Percentiles rank a stretch among this genome's conserved stretches.
Evolutionary conservation across 2,888 invertebrate genomes (phyloP).

Genomic region (Philereme vetulata): DNA sequence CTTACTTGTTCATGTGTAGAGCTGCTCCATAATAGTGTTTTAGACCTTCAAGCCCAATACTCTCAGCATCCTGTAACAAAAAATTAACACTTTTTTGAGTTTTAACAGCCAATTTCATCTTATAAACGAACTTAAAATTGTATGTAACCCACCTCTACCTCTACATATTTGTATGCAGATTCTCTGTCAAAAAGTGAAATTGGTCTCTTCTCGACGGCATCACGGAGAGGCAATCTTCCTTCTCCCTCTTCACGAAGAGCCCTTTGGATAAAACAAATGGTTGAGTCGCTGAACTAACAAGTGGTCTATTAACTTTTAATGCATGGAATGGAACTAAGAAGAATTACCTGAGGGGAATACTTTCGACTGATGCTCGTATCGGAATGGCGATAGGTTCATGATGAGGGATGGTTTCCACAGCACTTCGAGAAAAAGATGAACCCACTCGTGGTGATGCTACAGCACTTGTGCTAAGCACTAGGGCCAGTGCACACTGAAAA

Average conservation of each 20-base stretch:
- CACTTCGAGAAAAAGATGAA: slow-evolving; percentile 61
- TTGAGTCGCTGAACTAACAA: neutral
- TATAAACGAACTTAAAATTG: neutral
- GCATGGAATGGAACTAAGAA: neutral
- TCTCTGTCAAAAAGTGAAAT: slow-evolving; percentile 63
- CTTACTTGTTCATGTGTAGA: slow-evolving; percentile 72
- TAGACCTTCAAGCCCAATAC: slow-evolving; percentile 43
- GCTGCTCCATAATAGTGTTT: slow-evolving; percentile 75
- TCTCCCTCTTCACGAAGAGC: slow-evolving; percentile 70
- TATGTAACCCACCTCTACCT: slow-evolving; percentile 32
- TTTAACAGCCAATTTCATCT: slow-evolving; percentile 1
- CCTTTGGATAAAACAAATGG: slow-evolving; percentile 42
- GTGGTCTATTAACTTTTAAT: neutral
- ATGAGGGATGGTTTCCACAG: slow-evolving; percentile 69
- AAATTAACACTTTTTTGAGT: neutral
- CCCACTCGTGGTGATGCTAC: slow-evolving; percentile 63
- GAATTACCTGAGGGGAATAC: slow-evolving; percentile 83
- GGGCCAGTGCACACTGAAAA: slow-evolving; percentile 57
- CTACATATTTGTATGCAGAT: slow-evolving; percentile 55
- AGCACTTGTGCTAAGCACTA: slow-evolving; percentile 55
- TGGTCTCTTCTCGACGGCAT: slow-evolving; percentile 87
- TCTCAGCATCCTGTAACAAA: slow-evolving; percentile 56
- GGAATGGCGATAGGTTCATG: slow-evolving; percentile 80
- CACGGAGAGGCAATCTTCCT: slow-evolving; percentile 85
- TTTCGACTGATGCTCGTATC: slow-evolving; percentile 90